phyloP scores from a whole-genome alignment of 2,113 vertebrate genomes.

The Panthera leo region DNA sequence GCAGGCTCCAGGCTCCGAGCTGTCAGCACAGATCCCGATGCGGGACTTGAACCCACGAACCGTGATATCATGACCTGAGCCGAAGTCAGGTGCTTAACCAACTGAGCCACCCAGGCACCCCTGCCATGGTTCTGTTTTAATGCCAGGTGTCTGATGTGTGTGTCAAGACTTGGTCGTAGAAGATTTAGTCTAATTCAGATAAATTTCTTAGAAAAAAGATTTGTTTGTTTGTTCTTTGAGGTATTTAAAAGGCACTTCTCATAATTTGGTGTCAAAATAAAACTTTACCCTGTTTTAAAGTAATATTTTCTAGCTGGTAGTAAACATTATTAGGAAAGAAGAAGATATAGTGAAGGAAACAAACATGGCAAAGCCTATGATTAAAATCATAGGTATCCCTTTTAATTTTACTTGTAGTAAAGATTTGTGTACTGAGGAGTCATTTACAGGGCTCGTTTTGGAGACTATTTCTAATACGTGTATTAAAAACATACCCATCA shows the following conservation, averaged over 20 bases:
- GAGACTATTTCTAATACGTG: background rate
- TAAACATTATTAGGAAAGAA: background rate
- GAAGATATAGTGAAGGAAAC: background rate
- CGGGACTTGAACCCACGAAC: too few relatives aligned
- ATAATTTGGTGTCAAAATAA: background rate
- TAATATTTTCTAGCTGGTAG: background rate
- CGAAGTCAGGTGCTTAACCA: too few relatives aligned
- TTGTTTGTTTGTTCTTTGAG: conserved; percentile 9
- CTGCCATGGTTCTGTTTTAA: background rate
- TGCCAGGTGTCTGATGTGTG: background rate
- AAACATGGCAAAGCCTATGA: background rate
- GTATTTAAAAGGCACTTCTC: background rate
- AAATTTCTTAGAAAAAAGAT: background rate
- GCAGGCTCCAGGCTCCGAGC: too few relatives aligned
- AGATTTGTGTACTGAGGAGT: background rate
- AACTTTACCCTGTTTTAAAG: background rate
- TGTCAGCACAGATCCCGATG: too few relatives aligned
- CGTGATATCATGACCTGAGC: too few relatives aligned
- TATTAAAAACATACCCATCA: background rate
- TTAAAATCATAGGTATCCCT: background rate
- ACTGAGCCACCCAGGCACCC: too few relatives aligned
- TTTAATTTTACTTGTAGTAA: background rate
- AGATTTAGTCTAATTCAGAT: background rate
- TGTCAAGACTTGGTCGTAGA: background rate
- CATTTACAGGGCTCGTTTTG: background rate